Evolutionary conservation across 2,888 invertebrate species (phyloP).

Genomic region (Thysanoteuthis rhombus): DNA sequence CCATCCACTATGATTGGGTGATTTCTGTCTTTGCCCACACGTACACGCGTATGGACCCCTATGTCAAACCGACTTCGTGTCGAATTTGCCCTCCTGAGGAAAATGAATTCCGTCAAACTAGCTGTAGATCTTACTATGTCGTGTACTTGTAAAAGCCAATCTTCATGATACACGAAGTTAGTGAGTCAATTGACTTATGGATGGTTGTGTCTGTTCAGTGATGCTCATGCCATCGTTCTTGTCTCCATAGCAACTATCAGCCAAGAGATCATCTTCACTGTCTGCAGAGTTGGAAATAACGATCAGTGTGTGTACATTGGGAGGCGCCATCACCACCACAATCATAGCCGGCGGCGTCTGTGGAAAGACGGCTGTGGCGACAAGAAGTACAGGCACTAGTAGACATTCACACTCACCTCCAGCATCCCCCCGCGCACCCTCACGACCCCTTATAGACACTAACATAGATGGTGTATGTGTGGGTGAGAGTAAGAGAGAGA

Average conservation of each 20-base stretch:
- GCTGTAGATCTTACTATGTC: no score
- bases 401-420: neutral
- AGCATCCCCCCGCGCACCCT: neutral
- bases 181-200: neutral
- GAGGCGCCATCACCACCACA: neutral
- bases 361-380: no score
- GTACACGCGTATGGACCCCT: no score
- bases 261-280: neutral
- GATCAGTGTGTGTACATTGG: neutral
- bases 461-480: neutral
- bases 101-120: no score
- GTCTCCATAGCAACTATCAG: neutral
- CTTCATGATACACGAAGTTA: no score
- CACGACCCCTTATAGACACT: neutral
- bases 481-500: neutral
- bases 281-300: neutral
- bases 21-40: no score
- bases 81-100: no score
- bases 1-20: no score
- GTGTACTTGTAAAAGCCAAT: no score
- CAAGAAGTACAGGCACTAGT: neutral
- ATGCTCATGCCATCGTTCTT: neutral
- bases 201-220: neutral
- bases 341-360: neutral
- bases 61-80: no score